Base-by-base conservation (phyloP, 2,888 invertebrate species). In the Hipparchia semele region DNA sequence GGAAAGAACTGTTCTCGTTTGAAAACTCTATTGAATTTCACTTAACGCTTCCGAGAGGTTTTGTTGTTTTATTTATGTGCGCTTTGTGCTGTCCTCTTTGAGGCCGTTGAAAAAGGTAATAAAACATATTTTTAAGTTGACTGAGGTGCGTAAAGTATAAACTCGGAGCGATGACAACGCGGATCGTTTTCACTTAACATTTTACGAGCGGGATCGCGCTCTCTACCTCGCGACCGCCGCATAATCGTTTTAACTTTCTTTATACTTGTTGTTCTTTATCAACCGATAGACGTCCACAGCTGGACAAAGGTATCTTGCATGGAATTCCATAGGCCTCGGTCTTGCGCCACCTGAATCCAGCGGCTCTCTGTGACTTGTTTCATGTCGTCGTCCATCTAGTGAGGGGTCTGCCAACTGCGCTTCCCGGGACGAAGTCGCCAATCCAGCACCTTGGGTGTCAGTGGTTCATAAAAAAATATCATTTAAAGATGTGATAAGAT, bases 101-200 rank as follows among this genome's bases (percentile, higher is more conserved):
- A 77, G 73, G 78, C 78, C 76, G 67, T 71, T 79, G 71, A 80
- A 79, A 79, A 80, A 53, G 51, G 84, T 81, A 83, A 83, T 87
- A 88, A 90, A 89, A 83, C 82, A 79, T 81, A 80, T 82, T 84
- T 87, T 87, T 87, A 86, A 87, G 80, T 81, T 81, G 79, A 76
- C 78, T 77, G 82, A 80, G 84, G 80, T 75, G 39, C 39, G 81
- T 78, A 78, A 82, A 39, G 39, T 39, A 87, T 89, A 90, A 90
- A 90, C 83, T 83, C 83, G 79, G 79, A 82, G 80, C 85, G 90
- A 89, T 90, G 90, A 90, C 90, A 90, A 84, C 83, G 80, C 79
- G 85, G 83, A 87, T 90, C 87, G 87, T 88, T 88, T 90, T 86
- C 86, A 85, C 87, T 85, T 81, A 56, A 79, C 82, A 83, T 82